Evolutionary conservation across 2,888 invertebrate genomes (phyloP).

Genomic region (Rhagium mordax): DNA sequence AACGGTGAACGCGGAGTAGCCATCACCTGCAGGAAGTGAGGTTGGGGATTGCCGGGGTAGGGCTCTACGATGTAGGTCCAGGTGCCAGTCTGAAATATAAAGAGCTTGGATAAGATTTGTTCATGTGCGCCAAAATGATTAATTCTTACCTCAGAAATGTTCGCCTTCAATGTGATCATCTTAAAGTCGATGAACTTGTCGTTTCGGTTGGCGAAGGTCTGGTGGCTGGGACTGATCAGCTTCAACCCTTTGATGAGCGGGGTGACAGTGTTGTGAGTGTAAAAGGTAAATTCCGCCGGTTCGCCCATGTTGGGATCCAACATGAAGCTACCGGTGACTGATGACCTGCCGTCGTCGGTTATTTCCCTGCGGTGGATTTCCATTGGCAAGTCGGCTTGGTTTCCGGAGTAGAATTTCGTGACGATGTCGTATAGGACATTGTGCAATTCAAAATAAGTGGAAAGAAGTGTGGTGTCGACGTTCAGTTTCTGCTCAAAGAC

Average conservation of each 20-base stretch:
- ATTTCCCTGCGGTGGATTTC: conserved; percentile 73
- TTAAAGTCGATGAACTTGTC: conserved; percentile 72
- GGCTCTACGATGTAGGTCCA: conserved; percentile 76
- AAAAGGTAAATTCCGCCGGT: conserved; percentile 72
- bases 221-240: conserved; percentile 71
- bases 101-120: background rate
- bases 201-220: conserved; percentile 69
- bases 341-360: conserved; percentile 70
- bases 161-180: conserved; percentile 71
- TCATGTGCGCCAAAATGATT: background rate
- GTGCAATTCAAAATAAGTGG: conserved; percentile 73
- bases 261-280: conserved; percentile 71
- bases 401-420: conserved; percentile 70
- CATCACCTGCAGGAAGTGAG: conserved; percentile 76
- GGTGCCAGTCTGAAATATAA: conserved; percentile 69
- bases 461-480: conserved; percentile 70
- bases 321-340: conserved; percentile 73
- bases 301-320: conserved; percentile 72
- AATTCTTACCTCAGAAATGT: conserved; percentile 69
- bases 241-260: conserved; percentile 72
- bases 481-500: conserved; percentile 73
- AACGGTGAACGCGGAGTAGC: conserved; percentile 71
- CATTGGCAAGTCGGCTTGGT: conserved; percentile 68
- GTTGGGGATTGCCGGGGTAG: conserved; percentile 74
- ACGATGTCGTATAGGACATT: conserved; percentile 71